These are phyloP conservation scores for Choristoneura fumiferana DNA, from an alignment of 1,140 invertebrate species.

Conservation along the genomic window DNA sequence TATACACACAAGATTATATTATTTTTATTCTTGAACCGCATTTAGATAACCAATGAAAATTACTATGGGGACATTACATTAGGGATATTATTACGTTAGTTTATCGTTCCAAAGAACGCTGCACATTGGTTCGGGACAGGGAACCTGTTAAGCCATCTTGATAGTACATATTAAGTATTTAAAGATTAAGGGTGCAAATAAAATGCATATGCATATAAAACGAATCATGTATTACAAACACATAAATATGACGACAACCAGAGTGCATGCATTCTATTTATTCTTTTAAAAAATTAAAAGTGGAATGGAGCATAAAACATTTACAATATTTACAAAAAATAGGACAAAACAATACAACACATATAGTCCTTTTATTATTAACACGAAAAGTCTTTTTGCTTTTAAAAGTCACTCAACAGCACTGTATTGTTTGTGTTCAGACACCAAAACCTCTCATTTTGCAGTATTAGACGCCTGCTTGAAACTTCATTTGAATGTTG, in stretches of 20 bases:
- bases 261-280: constrained; percentile 18
- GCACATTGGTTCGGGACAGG: too few species aligned
- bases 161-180: background rate
- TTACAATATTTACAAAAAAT: constrained; percentile 19
- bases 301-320: constrained; percentile 16
- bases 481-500: background rate
- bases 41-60: too few species aligned
- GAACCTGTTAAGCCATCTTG: too few species aligned
- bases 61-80: too few species aligned
- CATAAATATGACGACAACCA: constrained; percentile 17
- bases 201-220: constrained; percentile 11
- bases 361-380: constrained; percentile 16
- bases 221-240: constrained; percentile 14
- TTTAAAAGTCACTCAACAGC: constrained; percentile 20
- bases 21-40: too few species aligned
- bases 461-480: background rate
- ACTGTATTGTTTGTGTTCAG: constrained; percentile 23
- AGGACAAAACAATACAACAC: constrained; percentile 19
- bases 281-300: constrained; percentile 18
- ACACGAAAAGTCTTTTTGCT: constrained; percentile 6
- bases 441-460: constrained; percentile 20
- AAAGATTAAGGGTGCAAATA: background rate
- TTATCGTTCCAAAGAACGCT: too few species aligned
- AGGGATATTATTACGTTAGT: too few species aligned
- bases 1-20: too few species aligned